These are phyloP conservation scores for Borostomias antarcticus DNA, from an alignment of 2,797 vertebrate genomes.

Conservation along the genomic window DNA sequence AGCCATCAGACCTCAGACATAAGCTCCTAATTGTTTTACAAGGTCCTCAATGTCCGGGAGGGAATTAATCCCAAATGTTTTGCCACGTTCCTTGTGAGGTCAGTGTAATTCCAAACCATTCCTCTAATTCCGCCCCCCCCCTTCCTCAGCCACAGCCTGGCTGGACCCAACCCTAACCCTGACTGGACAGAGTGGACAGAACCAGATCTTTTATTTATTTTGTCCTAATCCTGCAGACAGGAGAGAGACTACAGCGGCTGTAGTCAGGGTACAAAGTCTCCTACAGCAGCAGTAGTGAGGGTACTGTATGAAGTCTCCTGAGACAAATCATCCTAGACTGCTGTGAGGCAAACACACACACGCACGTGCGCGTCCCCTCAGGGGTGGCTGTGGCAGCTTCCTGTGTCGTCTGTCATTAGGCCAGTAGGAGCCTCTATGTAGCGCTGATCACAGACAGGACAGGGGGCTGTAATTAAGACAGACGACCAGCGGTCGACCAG, in stretches of 20 bases:
- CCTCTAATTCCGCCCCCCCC: constrained; percentile 27
- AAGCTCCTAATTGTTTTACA: constrained; percentile 44
- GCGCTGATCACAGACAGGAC: neutral
- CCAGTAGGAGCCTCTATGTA: constrained; percentile 3
- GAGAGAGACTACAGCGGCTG: neutral
- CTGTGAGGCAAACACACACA: constrained; percentile 36
- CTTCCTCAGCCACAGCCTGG: neutral
- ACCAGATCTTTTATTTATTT: neutral
- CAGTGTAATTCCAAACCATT: constrained; percentile 46
- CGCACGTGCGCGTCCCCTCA: constrained; percentile 41
- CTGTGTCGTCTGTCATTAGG: constrained; percentile 51
- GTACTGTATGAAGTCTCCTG: neutral
- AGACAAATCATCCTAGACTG: neutral
- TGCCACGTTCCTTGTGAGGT: constrained; percentile 51
- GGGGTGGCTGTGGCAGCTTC: constrained; percentile 32
- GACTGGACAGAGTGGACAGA: neutral
- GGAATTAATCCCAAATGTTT: constrained; percentile 61
- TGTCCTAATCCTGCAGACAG: neutral
- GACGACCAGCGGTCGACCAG: constrained; percentile 3
- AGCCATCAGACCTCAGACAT: constrained; percentile 30
- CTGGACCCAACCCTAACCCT: neutral
- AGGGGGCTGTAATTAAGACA: constrained; percentile 8
- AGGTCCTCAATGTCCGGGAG: constrained; percentile 38
- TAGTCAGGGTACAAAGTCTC: too few relatives aligned
- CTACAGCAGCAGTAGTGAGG: neutral